Evolutionary conservation across 2,797 vertebrate species (phyloP), one percentile per base, ranked within the genome.

Genomic region (Streptopelia turtur): DNA sequence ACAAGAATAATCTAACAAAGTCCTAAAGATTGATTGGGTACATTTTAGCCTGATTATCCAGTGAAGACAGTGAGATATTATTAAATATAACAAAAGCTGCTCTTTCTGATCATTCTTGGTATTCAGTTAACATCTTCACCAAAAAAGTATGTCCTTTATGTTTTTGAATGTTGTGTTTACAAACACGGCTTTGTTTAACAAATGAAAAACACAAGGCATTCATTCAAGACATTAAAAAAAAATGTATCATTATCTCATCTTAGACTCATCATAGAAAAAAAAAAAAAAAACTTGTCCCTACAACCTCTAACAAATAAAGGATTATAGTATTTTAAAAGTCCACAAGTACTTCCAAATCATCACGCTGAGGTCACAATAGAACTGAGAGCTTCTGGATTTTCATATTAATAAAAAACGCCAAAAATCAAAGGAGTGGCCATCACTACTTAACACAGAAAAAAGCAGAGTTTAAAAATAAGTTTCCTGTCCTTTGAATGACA

Each of bases 161-260:
- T 98, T 98, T 97, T 95, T 96, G 95, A 98, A 98, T 97, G 97
- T 98, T 95, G 95, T 98, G 78, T 98, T 99, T 98, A 98, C 98
- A 99, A 99, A 98, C 97, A 96, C 91, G 94, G 98, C 98, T 98
- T 99, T 99, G 99, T 99, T 98, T 97, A 94, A 97, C 71, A 97
- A 96, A 95, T 92, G 64, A 90, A 96, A 96, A 97, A 96, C 94
- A 99, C 98, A 99, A 99, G 98, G 98, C 97, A 96, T 95, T 97
- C 97, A 98, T 98, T 99, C 98, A 99, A 97, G 94, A 97, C 95
- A 98, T 97, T 41, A 35, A 94, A 96, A 96, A 96, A 98, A 98
- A 99, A 98, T 37, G 97, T 97, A 98, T 96, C 97, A 98, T 98
- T 99, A 99, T 98, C 98, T 99, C 98, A 99, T 98, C 98, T 96